These are phyloP conservation scores for Dendropsophus ebraccatus DNA, from an alignment of 2,113 vertebrate genomes.

Conservation along the genomic window DNA sequence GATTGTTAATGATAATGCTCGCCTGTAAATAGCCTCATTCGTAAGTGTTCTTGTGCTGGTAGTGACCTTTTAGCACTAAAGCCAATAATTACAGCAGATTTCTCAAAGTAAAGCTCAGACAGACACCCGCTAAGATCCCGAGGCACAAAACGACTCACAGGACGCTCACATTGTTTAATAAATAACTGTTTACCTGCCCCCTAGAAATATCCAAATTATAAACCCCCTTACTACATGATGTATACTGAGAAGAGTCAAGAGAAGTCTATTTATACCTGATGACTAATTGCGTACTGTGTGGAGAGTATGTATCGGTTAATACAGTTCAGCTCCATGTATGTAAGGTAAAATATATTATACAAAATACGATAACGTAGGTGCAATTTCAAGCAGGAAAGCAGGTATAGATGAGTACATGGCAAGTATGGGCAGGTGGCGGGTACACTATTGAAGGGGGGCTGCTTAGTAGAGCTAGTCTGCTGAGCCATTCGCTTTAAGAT, in stretches of 20 bases:
- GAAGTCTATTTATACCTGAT: background rate
- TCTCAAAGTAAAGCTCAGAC: background rate
- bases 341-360: background rate
- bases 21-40: background rate
- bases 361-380: constrained; percentile 34
- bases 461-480: too few relatives aligned
- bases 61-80: constrained; percentile 18
- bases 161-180: constrained; percentile 5
- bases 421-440: too few relatives aligned
- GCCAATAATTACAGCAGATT: constrained; percentile 9
- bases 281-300: background rate
- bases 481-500: too few relatives aligned
- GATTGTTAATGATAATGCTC: constrained; percentile 9
- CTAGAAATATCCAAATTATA: background rate
- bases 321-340: background rate
- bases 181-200: constrained; percentile 1
- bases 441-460: too few relatives aligned
- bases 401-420: too few relatives aligned
- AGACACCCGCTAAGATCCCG: background rate
- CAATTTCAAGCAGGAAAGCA: too few relatives aligned
- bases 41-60: background rate
- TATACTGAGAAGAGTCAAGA: background rate
- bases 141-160: background rate
- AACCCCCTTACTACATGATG: background rate
- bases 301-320: background rate